Base-by-base conservation (phyloP, 2,113 vertebrate genomes). In the Psephotus haematonotus region DNA sequence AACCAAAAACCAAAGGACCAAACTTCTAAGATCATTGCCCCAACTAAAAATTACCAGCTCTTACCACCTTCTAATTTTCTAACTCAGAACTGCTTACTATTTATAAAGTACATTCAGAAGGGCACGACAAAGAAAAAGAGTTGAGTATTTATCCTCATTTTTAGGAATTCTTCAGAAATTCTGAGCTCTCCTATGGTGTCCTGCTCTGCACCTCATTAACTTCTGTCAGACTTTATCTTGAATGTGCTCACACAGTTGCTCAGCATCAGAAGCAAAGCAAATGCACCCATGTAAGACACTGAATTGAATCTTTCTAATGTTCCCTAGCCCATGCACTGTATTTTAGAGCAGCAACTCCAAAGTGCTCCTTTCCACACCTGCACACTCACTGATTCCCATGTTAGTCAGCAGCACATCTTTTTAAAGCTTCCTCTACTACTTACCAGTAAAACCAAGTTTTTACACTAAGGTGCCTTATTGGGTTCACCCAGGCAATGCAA, bases 231-330 rank as follows among this genome's bases (percentile, higher is more conserved):
- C 23, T 88, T 60, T 5, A 82, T 6, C 22, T n/a, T 27, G 44
- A 47, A 72, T 0, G 2, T 23, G 20, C 17, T 92, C 37, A 65
- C 10, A 23, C 37, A 62, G 41, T 20, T 49, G 33, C 13, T 71
- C 53, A 55, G 13, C 10, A 14, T 76, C 57, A 79, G 18, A 57
- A 88, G 53, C 17, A 44, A 90, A 65, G 13, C 18, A 33, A 82
- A 22, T 11, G 4, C 17, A 67, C 39, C 44, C 4, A 5, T 0
- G 0, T 24, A 65, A 87, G 44, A 57, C 12, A 39, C 2, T 23
- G 33, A 86, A 70, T 2, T 24, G 23, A 80, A 67, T 53, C 41
- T 28, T 77, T 41, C 43, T 43, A 6, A 37, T 5, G 22, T 11
- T 55, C 35, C 46, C 24, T 11, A 90, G 35, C 25, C 52, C 23